A percentile compares a stretch with the other conserved stretches of the same genome.
Conservation (phyloP, 2,113 vertebrate species). For the Penelope pileata region DNA sequence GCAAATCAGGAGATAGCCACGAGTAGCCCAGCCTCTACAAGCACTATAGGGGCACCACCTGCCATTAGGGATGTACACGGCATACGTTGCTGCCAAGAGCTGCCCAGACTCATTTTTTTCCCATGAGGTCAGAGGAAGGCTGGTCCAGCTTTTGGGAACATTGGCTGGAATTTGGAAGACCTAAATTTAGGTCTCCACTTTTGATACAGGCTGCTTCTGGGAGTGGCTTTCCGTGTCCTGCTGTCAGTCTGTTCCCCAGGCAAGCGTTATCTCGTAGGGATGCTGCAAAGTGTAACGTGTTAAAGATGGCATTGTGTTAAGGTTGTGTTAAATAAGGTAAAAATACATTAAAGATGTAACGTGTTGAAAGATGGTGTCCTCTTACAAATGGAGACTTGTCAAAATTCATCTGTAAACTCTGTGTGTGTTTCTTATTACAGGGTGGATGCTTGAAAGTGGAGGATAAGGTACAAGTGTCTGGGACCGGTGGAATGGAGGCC, state of each 20-base stretch:
- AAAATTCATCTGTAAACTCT: conserved; percentile 12
- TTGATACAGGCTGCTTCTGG: neutral
- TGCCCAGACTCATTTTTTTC: neutral
- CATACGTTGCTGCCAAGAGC: neutral
- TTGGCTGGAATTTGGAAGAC: neutral
- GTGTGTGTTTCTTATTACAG: conserved; percentile 35
- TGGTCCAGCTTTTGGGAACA: neutral
- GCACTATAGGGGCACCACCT: neutral
- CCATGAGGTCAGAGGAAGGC: neutral
- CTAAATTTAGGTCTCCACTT: neutral
- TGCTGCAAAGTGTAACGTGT: fast-evolving
- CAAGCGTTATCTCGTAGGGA: neutral
- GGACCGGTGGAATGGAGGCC: conserved; percentile 47
- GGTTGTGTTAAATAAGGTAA: neutral
- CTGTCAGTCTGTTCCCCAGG: neutral
- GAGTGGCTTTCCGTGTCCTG: neutral
- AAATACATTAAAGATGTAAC: neutral
- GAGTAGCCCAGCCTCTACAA: neutral
- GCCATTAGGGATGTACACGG: neutral
- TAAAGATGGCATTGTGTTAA: neutral
- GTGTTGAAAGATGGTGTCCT: neutral
- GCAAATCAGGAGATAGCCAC: neutral
- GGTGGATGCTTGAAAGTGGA: conserved; percentile 45
- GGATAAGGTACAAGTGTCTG: conserved; percentile 8
- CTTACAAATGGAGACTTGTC: neutral